phyloP scores from a whole-genome alignment of 2,113 vertebrate species.

The Lycocorax pyrrhopterus region DNA sequence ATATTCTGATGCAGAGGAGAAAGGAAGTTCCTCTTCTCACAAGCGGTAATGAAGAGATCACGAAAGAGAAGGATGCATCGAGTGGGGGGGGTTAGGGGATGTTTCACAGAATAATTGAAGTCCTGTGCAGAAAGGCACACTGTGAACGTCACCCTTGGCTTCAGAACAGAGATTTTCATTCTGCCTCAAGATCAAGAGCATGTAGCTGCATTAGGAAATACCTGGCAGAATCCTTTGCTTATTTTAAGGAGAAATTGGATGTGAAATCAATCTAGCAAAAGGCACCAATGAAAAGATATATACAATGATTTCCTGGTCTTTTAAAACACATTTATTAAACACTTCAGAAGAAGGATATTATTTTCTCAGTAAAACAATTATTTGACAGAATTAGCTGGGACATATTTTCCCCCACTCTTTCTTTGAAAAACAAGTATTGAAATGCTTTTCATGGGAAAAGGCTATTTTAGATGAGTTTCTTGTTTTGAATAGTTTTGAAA shows the following conservation, averaged over 20 bases:
- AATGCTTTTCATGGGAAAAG: background rate
- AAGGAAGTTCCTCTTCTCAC: background rate
- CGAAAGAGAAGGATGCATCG: background rate
- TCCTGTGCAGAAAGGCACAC: background rate
- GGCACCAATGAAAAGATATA: background rate
- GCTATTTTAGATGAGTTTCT: background rate
- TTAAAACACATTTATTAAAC: background rate
- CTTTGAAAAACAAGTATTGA: background rate
- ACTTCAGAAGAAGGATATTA: background rate
- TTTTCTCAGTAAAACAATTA: background rate
- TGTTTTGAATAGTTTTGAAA: background rate
- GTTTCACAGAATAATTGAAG: background rate
- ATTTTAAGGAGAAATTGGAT: background rate
- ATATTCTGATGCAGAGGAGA: background rate
- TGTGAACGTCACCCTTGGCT: background rate
- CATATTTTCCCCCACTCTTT: background rate
- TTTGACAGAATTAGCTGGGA: background rate
- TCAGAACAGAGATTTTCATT: background rate
- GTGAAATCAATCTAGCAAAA: background rate
- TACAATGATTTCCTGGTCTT: background rate
- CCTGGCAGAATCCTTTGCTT: background rate
- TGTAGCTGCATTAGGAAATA: background rate
- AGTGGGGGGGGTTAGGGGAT: background rate
- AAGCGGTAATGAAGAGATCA: background rate
- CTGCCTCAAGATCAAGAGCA: background rate